Conservation (phyloP, 2,113 vertebrate species). For the Microtus ochrogaster region DNA sequence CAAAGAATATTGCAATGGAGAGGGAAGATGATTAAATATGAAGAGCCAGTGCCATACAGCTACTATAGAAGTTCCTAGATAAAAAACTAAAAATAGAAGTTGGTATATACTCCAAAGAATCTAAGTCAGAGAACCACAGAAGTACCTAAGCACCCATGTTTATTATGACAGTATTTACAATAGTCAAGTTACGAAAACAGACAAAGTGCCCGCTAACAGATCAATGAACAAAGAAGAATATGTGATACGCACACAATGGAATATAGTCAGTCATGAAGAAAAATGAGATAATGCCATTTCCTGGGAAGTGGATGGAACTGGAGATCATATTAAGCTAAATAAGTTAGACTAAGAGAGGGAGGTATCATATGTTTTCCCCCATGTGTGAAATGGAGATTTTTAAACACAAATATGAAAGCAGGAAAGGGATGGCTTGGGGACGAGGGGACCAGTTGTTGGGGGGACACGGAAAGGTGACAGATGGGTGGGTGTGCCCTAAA, state of each 20-base stretch:
- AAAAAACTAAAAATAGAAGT: not conserved
- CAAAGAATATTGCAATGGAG: not conserved
- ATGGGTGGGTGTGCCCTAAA: not conserved
- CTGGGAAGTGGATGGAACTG: not conserved
- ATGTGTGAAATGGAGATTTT: not conserved
- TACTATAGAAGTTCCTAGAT: not conserved
- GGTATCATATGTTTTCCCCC: not conserved
- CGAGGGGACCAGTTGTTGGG: not conserved
- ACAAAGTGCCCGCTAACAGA: not conserved
- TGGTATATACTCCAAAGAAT: not conserved
- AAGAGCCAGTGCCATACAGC: not conserved
- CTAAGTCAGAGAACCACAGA: not conserved
- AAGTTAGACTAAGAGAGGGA: not conserved
- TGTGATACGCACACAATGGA: not conserved
- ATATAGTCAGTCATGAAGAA: not conserved
- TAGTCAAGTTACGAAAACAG: not conserved
- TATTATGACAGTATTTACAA: not conserved
- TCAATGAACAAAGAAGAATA: not conserved
- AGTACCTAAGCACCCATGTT: not conserved
- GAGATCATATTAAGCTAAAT: not conserved
- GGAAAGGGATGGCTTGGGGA: not conserved
- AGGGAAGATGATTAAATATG: not conserved
- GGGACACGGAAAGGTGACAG: not conserved
- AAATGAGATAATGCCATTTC: not conserved
- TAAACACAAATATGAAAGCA: not conserved